These are phyloP conservation scores for Malaclemys terrapin DNA, from an alignment of 2,113 vertebrate genomes.

Conservation along the genomic window DNA sequence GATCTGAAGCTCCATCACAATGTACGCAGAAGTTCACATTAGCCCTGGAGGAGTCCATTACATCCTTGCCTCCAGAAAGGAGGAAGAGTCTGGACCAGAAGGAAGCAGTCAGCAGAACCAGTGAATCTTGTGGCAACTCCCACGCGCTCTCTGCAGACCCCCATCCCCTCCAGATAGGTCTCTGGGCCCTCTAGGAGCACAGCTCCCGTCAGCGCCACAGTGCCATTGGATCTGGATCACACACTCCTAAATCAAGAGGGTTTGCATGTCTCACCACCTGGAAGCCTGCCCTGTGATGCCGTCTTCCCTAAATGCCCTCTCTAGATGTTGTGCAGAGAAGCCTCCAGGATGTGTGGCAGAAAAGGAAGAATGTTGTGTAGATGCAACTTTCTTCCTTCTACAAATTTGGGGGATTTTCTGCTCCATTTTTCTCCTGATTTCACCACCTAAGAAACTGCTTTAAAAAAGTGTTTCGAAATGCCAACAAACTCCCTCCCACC, in stretches of 20 bases:
- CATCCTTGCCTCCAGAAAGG: not conserved
- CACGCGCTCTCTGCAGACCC: not conserved
- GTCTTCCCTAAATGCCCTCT: not conserved
- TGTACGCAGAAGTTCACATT: not conserved
- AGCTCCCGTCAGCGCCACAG: not conserved
- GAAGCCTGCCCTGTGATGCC: accelerated
- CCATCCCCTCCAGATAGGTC: not conserved
- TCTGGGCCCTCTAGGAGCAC: not conserved
- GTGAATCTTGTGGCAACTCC: not conserved
- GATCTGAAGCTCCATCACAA: not conserved
- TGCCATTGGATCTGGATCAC: accelerated
- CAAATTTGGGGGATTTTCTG: not conserved
- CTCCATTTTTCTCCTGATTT: not conserved
- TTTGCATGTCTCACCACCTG: not conserved
- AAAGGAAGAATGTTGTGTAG: not conserved
- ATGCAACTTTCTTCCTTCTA: not conserved
- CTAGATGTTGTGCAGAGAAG: not conserved
- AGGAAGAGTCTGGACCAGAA: accelerated
- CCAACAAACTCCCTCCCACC: not conserved
- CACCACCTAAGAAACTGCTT: not conserved
- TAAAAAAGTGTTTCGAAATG: not conserved
- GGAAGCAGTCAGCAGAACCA: not conserved
- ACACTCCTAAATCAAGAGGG: not conserved
- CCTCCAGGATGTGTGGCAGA: not conserved
- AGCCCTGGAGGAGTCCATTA: accelerated